These are phyloP conservation scores for Hydrophis major DNA, from an alignment of 2,797 vertebrate species.

Conservation along the genomic window DNA sequence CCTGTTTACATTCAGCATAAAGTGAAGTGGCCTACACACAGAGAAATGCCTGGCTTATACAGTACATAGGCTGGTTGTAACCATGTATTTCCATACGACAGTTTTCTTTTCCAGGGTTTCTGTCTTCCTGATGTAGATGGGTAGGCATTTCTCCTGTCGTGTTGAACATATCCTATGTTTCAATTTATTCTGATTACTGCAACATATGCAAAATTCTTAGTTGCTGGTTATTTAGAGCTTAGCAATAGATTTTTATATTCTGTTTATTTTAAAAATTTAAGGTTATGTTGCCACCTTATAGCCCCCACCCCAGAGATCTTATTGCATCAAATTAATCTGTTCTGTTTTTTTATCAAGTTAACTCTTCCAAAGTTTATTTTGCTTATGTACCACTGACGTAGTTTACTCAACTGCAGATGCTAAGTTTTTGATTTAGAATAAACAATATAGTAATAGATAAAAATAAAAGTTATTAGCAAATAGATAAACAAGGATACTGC, in stretches of 20 bases:
- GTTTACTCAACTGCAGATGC: neutral
- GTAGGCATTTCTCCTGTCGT: neutral
- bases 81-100: neutral
- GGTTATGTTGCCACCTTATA: neutral
- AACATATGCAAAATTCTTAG: neutral
- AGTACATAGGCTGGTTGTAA: neutral
- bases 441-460: slow-evolving; percentile 6
- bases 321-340: neutral
- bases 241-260: neutral
- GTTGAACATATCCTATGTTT: neutral
- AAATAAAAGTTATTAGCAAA: neutral
- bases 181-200: neutral
- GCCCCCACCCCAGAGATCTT: neutral
- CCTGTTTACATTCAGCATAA: neutral
- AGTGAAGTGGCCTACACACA: neutral
- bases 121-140: too few species aligned
- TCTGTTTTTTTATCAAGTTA: neutral
- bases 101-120: neutral
- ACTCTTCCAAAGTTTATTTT: slow-evolving; percentile 6
- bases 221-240: neutral
- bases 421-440: slow-evolving; percentile 8
- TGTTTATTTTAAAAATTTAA: neutral
- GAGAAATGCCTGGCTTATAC: neutral
- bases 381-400: neutral
- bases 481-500: neutral